Percentiles rank a stretch among this genome's conserved stretches.
Conservation (phyloP, 2,888 invertebrate species). For the Eurytoma californica region DNA sequence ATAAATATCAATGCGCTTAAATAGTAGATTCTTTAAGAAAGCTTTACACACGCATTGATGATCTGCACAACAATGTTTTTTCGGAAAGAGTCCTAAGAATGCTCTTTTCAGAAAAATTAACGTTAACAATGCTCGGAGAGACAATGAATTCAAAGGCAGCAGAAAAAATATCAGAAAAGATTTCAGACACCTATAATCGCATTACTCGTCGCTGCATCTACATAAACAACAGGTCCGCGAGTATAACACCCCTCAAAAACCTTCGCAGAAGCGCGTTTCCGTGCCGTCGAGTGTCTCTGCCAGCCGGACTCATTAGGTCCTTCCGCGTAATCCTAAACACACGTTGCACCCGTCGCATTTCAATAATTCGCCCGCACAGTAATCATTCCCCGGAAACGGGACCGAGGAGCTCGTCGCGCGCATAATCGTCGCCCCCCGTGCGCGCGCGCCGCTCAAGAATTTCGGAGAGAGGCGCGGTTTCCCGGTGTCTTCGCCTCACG, state of each 20-base stretch:
- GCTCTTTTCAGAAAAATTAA: not conserved
- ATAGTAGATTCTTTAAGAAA: too few relatives aligned
- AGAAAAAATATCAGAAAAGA: too few relatives aligned
- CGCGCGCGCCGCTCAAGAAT: conserved; percentile 17
- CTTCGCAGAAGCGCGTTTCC: conserved; percentile 19
- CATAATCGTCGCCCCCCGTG: not conserved
- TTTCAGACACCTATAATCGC: too few relatives aligned
- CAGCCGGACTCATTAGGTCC: conserved; percentile 8
- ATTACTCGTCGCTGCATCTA: conserved; percentile 11
- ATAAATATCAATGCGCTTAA: too few relatives aligned
- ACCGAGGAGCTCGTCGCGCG: not conserved
- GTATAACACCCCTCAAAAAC: not conserved
- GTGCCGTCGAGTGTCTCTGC: conserved; percentile 4
- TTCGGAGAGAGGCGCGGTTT: conserved; percentile 55
- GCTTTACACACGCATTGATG: too few relatives aligned
- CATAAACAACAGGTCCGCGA: conserved; percentile 29
- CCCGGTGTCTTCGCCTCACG: conserved; percentile 20
- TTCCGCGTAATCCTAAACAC: conserved; percentile 13
- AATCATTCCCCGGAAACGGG: conserved; percentile 41
- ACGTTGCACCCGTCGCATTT: conserved; percentile 12
- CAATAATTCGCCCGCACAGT: conserved; percentile 11
- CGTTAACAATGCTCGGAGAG: too few relatives aligned
- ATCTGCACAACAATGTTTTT: too few relatives aligned
- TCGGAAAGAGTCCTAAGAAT: too few relatives aligned
- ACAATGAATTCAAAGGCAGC: too few relatives aligned